These are phyloP conservation scores for Steinernema feltiae DNA, from an alignment of 1,140 invertebrate species.

Conservation along the genomic window DNA sequence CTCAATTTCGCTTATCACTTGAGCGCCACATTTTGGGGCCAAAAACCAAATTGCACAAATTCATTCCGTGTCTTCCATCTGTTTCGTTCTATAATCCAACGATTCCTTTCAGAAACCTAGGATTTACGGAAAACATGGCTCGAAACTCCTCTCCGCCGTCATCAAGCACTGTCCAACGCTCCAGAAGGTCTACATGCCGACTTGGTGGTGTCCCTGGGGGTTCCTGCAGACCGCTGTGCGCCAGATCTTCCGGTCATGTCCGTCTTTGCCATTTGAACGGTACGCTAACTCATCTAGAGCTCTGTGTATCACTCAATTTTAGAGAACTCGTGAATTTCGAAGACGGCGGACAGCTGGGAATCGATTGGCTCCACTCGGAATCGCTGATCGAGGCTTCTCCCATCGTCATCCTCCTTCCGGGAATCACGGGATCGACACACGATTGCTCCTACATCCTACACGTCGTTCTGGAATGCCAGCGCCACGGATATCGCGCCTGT, in stretches of 20 bases:
- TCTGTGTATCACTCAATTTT: not conserved
- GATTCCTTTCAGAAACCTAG: conserved; percentile 21
- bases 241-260: conserved; percentile 26
- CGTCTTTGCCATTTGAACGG: conserved; percentile 28
- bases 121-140: conserved; percentile 22
- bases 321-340: conserved; percentile 35
- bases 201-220: conserved; percentile 41
- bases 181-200: conserved; percentile 27
- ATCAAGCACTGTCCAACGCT: not conserved
- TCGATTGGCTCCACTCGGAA: conserved; percentile 37
- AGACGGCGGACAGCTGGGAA: conserved; percentile 28
- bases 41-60: not conserved
- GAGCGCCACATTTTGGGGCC: not conserved
- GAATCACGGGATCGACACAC: conserved; percentile 40
- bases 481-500: conserved; percentile 27
- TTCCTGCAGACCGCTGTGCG: conserved; percentile 27
- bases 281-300: not conserved
- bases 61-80: not conserved
- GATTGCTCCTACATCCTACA: conserved; percentile 34
- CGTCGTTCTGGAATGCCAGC: conserved; percentile 30
- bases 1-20: too few species aligned
- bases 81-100: not conserved
- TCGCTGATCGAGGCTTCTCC: conserved; percentile 26
- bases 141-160: not conserved
- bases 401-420: conserved; percentile 36